Evolutionary conservation across 2,888 invertebrate species (phyloP), one percentile per base, ranked within the genome.

Genomic region (Drosophila parthenogenetica): DNA sequence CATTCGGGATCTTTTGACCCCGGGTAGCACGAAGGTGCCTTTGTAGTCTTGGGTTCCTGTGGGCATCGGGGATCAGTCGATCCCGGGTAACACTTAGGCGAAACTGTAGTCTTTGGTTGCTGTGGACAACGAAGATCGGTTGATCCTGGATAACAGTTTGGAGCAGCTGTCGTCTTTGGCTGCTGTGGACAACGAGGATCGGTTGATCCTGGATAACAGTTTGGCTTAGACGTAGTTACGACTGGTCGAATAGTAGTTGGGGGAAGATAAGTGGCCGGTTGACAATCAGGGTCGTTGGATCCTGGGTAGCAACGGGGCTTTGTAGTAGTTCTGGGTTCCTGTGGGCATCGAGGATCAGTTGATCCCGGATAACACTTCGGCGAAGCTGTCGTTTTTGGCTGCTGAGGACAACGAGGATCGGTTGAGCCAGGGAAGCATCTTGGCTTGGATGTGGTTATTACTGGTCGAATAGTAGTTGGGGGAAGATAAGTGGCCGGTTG

Each of bases 351-450:
- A 3, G 32, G 55, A 14, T 55, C 55, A 1, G 19, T 19, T 3
- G 55, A 55, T 0, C 55, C 55, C 0, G 43, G 55, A 19, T 55
- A 55, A 14, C 55, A 55, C 0, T n/a, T 25, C 0, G 53, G 53
- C 1, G n/a, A 39, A 7, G 5, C 79, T 0, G 90, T 82, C 17
- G 45, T 67, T 5, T 17, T 43, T 0, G 54, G 54, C 35, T 42
- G 1, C 5, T 35, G 64, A 11, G 49, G 61, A 17, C 76, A 81
- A 2, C 53, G 53, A 1, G 92, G 91, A 66, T 93, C 92, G 0
- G 22, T 80, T 1, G 91, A 89, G 0, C 93, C 93, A 0, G 93
- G 92, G 63, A n/a, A 92, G 54, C 92, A 92, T 2, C 63, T 48
- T 54, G 82, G 57, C 16, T 4, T 81, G 0, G 90, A 77, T 11